Evolutionary conservation across 2,797 vertebrate genomes (phyloP).

Genomic region (Myoxocephalus aenaeus): DNA sequence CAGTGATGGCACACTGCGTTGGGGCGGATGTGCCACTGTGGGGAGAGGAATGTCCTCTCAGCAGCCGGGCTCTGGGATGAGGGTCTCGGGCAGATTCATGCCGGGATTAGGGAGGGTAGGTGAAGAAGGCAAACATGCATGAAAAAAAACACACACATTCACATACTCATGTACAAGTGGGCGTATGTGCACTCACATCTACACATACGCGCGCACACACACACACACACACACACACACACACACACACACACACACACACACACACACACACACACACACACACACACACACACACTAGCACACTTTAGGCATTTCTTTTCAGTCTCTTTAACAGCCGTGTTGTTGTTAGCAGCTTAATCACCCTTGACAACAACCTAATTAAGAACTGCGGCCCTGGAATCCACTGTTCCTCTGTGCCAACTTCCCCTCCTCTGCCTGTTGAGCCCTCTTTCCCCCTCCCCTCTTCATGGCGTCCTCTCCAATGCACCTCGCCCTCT

Average conservation of each 20-base stretch:
- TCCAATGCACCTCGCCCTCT: constrained; percentile 26
- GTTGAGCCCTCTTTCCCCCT: constrained; percentile 32
- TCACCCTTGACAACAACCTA: constrained; percentile 79
- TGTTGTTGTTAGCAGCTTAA: constrained; percentile 68
- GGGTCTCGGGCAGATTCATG: constrained; percentile 12
- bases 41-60: background rate
- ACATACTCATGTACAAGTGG: constrained; percentile 1
- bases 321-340: constrained; percentile 46
- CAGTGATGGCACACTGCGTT: background rate
- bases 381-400: constrained; percentile 75
- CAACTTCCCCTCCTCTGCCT: constrained; percentile 44
- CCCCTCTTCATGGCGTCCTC: constrained; percentile 45
- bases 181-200: background rate
- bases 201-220: background rate
- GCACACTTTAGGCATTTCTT: constrained; percentile 38
- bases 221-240: no score
- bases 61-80: constrained; percentile 1
- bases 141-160: constrained; percentile 11
- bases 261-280: background rate
- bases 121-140: constrained; percentile 30
- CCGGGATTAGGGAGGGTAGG: constrained; percentile 28
- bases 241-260: background rate
- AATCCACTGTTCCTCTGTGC: constrained; percentile 60
- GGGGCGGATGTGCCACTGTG: background rate
- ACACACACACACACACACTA: constrained; percentile 2